These are phyloP conservation scores for Marasmarcha lunaedactyla DNA, from an alignment of 2,888 invertebrate species.

Conservation along the genomic window DNA sequence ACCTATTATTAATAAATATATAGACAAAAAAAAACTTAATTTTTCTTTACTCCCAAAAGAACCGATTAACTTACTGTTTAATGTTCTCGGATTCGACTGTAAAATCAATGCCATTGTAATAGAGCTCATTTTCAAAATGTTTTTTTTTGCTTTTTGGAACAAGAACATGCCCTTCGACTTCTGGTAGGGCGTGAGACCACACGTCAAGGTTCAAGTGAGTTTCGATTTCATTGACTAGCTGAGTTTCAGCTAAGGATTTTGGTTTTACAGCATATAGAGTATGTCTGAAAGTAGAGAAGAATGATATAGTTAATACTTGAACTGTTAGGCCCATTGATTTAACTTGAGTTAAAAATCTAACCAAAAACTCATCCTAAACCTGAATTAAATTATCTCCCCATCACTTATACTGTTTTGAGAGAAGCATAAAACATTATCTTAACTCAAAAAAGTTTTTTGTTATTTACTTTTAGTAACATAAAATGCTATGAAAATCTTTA, in stretches of 20 bases:
- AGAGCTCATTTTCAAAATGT: slow-evolving; percentile 24
- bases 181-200: slow-evolving; percentile 29
- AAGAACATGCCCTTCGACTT: slow-evolving; percentile 26
- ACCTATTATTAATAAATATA: too few relatives aligned
- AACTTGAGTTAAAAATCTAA: too few relatives aligned
- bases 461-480: too few relatives aligned
- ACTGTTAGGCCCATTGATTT: neutral
- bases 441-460: too few relatives aligned
- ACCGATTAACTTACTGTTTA: slow-evolving; percentile 45
- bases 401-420: too few relatives aligned
- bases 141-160: slow-evolving; percentile 24
- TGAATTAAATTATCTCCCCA: too few relatives aligned
- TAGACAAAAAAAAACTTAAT: too few relatives aligned
- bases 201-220: slow-evolving; percentile 25
- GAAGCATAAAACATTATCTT: too few relatives aligned
- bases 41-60: too few relatives aligned
- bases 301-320: neutral
- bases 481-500: too few relatives aligned
- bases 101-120: slow-evolving; percentile 22
- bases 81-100: slow-evolving; percentile 30
- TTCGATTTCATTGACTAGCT: slow-evolving; percentile 18
- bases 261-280: slow-evolving; percentile 22
- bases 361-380: too few relatives aligned
- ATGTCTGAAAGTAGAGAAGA: slow-evolving; percentile 21
- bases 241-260: slow-evolving; percentile 16